Percentiles rank a stretch among this genome's conserved stretches.
These are phyloP conservation scores for Ranitomeya variabilis DNA, from an alignment of 2,113 vertebrate species.

Conservation along the genomic window DNA sequence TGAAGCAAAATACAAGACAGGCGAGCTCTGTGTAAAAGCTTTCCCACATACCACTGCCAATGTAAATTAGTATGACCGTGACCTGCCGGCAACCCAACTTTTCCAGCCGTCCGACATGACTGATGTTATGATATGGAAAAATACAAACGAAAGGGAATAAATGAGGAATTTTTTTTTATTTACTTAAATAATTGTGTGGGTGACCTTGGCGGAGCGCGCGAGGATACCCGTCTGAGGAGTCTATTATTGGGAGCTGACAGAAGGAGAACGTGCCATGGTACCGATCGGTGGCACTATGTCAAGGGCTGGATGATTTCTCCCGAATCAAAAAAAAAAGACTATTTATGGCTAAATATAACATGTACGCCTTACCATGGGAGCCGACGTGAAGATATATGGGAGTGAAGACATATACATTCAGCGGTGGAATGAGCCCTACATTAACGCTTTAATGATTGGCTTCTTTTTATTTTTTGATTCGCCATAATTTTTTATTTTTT, in stretches of 20 bases:
- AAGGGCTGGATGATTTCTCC: neutral
- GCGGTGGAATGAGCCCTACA: neutral
- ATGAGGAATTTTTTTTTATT: conserved; percentile 14
- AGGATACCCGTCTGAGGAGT: neutral
- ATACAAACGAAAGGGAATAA: conserved; percentile 14
- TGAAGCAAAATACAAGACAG: conserved; percentile 38
- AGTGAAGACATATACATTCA: neutral
- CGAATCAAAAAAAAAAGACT: neutral
- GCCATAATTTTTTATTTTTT: too few relatives aligned
- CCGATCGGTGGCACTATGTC: neutral
- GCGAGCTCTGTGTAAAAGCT: conserved; percentile 30
- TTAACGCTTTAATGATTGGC: too few relatives aligned
- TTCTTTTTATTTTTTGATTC: too few relatives aligned
- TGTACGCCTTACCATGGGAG: neutral
- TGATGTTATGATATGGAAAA: conserved; percentile 35
- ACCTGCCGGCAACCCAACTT: conserved; percentile 41
- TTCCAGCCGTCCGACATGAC: conserved; percentile 44
- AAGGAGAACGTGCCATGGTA: neutral
- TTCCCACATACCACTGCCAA: conserved; percentile 52
- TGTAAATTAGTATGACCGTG: conserved; percentile 45
- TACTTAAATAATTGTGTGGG: conserved; percentile 33
- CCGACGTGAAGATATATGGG: too few relatives aligned
- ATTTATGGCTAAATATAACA: neutral
- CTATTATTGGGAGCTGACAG: neutral
- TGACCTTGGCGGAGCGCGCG: conserved; percentile 1